These are phyloP conservation scores for Nixonia krombeini DNA, from an alignment of 1,140 invertebrate species.

Conservation along the genomic window DNA sequence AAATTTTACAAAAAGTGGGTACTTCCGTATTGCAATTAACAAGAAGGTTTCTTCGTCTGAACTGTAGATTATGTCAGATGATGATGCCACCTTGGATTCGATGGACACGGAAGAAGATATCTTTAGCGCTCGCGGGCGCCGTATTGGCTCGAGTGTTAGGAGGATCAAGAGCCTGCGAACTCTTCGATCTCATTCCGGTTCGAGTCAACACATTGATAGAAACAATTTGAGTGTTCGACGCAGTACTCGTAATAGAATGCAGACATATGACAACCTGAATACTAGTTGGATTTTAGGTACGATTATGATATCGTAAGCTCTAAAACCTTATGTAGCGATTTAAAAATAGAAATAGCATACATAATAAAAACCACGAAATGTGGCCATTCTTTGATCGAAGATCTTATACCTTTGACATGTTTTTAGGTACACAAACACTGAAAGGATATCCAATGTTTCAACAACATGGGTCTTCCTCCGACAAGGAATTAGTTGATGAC, in stretches of 20 bases:
- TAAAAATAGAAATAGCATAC: background rate
- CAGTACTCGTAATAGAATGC: constrained; percentile 74
- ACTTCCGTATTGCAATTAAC: no score
- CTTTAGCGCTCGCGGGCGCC: constrained; percentile 56
- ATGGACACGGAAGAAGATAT: constrained; percentile 70
- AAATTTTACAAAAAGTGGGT: no score
- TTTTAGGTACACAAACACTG: constrained; percentile 65
- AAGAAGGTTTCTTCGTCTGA: no score
- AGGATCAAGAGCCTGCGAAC: constrained; percentile 59
- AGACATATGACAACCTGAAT: constrained; percentile 73
- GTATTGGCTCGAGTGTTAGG: constrained; percentile 48
- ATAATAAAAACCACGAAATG: no score
- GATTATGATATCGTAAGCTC: background rate
- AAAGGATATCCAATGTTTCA: constrained; percentile 72
- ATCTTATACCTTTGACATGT: background rate
- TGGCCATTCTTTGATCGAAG: no score
- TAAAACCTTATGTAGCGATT: background rate
- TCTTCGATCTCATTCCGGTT: constrained; percentile 59
- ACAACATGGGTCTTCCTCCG: constrained; percentile 66
- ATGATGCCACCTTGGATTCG: constrained; percentile 67
- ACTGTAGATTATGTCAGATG: constrained; percentile 67
- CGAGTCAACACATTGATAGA: constrained; percentile 55
- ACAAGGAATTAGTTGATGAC: constrained; percentile 67
- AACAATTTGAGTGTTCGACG: constrained; percentile 70
- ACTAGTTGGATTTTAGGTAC: constrained; percentile 74